Base-by-base conservation (phyloP, 92 coral and sea anemone genomes). In the Phenganax subtilis region DNA sequence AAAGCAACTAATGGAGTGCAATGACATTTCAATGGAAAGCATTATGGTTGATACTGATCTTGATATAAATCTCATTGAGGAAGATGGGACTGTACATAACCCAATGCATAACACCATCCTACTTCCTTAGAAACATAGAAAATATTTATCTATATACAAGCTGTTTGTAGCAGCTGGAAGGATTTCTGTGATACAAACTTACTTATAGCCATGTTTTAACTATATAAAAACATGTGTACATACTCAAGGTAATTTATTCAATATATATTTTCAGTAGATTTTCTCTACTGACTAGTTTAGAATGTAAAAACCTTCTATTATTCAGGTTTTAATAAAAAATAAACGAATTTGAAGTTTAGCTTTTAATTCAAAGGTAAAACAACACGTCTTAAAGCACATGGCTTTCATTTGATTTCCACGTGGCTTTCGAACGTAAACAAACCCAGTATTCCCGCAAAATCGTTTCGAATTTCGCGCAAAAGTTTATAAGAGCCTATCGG, bases 51-150 rank as follows among this genome's bases (percentile, higher is more conserved):
- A 63, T 62, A 53, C 53, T 7, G 83, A 79, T 31, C 74, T 79
- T 12, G 83, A 79, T 65, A 64, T 79, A 63, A 79, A 79, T 47
- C 74, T 79, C 72, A 79, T 79, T n/a, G 83, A 79, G 51, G 83
- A 79, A 79, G 83, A 79, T 64, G 83, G 83, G 17, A 79, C 61
- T 25, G 16, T 76, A 31, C 58, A 63, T 51, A 63, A 79, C 55
- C 52, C 67, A 17, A 62, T 31, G 20, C 83, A 63, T 52, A 79
- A 47, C 72, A 14, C 83, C 6, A 51, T 64, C 37, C 47, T 47
- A 16, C 63, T 79, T 79, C 51, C 57, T 68, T 63, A 65, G 74
- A 44, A 25, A 47, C 83, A 10, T 79, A 62, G 47, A 76, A 57
- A 77, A 30, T 37, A 62, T 63, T 79, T 79, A 79, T 59, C 62